Base-by-base conservation (phyloP, 2,113 vertebrate genomes). In the Misgurnus anguillicaudatus region DNA sequence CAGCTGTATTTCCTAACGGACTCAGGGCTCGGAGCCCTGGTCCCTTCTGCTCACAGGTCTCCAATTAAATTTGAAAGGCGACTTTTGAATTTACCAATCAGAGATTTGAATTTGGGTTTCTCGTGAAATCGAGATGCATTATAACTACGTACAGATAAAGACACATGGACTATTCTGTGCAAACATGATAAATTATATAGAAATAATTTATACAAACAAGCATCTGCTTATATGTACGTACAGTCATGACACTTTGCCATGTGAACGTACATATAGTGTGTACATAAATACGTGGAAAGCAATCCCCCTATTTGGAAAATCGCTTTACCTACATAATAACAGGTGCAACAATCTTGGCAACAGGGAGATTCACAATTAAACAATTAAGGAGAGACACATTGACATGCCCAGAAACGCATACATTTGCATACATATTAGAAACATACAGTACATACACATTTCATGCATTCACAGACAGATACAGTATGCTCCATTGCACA, bases 131-230 rank as follows among this genome's bases (percentile, higher is more conserved):
- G 84, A 71, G 68, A 83, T 79, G 83, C 77, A 78, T 75, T 60
- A 86, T 77, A 80, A 66, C 81, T 85, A 85, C 74, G 79, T 87
- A 88, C 86, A 88, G 86, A 87, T 87, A 88, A 87, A 87, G 87
- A 88, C 86, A 88, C 86, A 88, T 87, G 87, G 86, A 87, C 85
- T 86, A 84, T 82, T 87, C 83, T 83, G 85, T 84, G 82, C 78
- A 87, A 80, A 85, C 83, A 82, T 86, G 83, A 87, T 87, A 86
- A 84, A 88, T 88, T 86, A 87, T 88, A 85, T 75, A 24, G 62
- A 82, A 87, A 86, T 89, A 85, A 87, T 86, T 84, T 89, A 87
- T 86, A 84, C 78, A 84, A 86, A 83, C 72, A 78, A 77, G 64
- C 80, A 87, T 85, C 78, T 69, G 45, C 83, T 57, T 19, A 78